Base-by-base conservation (phyloP, 1,140 invertebrate genomes). In the Neuroterus valhalla region DNA sequence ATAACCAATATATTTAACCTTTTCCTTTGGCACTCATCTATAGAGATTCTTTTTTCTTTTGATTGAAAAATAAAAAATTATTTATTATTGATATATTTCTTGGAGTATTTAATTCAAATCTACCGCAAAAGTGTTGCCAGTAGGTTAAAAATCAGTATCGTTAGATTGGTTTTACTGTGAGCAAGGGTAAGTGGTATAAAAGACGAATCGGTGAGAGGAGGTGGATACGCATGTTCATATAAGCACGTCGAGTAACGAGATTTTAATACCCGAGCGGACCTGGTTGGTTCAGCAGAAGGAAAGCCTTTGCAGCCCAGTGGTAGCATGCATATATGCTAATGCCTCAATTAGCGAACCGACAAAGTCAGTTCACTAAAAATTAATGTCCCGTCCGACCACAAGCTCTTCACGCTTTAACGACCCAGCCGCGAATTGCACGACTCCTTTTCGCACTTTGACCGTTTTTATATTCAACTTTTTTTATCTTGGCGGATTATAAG, bases 301-400 rank as follows among this genome's bases (percentile, higher is more conserved):
- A 73, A 80, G 76, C 76, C 79, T 70, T 74, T 70, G 72, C 67
- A 74, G 68, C 62, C 74, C 62, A 62, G 3, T 72, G 43, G 74
- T 79, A 72, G 74, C 72, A 77, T 79, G 74, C 72, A 77, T 79
- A 75, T 83, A 84, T 85, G 84, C 82, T 85, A 85, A 85, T 85
- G 78, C 77, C 79, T 85, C 81, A 85, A 85, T 85, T 84, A 85
- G 77, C 78, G 75, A 72, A 68, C 71, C 68, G 68, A 78, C 76
- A 81, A 82, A 82, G 77, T 73, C 62, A 31, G 70, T 1, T 48
- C 23, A 66, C 75, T 75, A 75, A 80, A 76, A 77, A 75, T 76
- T 71, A 79, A 79, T 77, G 75, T 77, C 72, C 75, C 77, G 75
- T 66, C 69, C 71, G 48, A 52, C 31, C 31, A 38, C 31, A 48